Evolutionary conservation across 2,888 invertebrate species (phyloP), one percentile per base, ranked within the genome.

Genomic region (Thymelicus sylvestris): DNA sequence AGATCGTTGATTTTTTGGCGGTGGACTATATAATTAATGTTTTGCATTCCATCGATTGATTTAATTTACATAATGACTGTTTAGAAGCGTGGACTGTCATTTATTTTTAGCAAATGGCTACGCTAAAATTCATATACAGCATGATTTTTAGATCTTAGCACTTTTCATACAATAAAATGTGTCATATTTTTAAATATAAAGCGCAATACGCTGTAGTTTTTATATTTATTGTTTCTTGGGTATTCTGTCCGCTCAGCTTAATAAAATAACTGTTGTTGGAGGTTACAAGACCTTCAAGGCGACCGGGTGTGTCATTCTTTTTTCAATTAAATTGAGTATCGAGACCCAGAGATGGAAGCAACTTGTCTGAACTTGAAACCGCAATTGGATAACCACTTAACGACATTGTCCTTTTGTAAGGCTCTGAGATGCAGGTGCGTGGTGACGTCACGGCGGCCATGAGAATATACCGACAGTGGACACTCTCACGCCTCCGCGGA

Each of bases 401-500:
- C 80, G 83, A 85, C 83, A 83, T 87, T 86, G 87, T 89, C 89
- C 84, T 89, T 89, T 90, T 89, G 82, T 80, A 71, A 76, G 77
- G 78, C 79, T 57, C 63, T 15, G 57, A 76, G 77, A 73, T 85
- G 89, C 92, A 92, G 92, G 92, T 92, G 91, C 84, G 79, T 76
- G 80, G 78, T 90, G 92, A 91, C 90, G 90, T 90, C 88, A 90
- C 77, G 74, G 63, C 76, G 84, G 75, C 91, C 90, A 87, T 93
- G 93, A 90, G 91, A 91, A 89, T 86, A 86, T 84, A 82, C 88
- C 85, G 79, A 82, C 83, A 84, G 82, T 86, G 80, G 87, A 89
- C 87, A 89, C 89, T 93, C 93, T 91, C 93, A 93, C 93, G 93
- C 92, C 93, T 90, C 84, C 91, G 80, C 88, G 69, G 69, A 81